These are phyloP conservation scores for Adrianichthys oophorus DNA, from an alignment of 2,797 vertebrate species.

Conservation along the genomic window DNA sequence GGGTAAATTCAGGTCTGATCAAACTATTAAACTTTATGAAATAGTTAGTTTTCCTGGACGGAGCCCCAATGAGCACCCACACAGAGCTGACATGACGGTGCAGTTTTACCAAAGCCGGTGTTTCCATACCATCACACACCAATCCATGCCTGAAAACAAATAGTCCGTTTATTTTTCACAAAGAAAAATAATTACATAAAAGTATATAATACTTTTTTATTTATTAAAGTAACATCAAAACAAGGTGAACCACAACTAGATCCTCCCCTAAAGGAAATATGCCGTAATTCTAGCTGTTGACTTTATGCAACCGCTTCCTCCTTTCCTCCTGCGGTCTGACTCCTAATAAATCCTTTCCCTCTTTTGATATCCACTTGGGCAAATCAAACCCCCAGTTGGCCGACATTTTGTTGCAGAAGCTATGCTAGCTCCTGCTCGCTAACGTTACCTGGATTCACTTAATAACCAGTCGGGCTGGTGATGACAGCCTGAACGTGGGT, in stretches of 20 bases:
- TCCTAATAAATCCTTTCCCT: slow-evolving; percentile 24
- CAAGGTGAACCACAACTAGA: slow-evolving; percentile 44
- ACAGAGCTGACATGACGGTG: slow-evolving; percentile 30
- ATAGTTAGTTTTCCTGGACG: not conserved
- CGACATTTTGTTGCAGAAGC: slow-evolving; percentile 81
- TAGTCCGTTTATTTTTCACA: slow-evolving; percentile 38
- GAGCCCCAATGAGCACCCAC: slow-evolving; percentile 1
- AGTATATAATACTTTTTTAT: not conserved
- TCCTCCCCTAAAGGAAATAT: slow-evolving; percentile 33
- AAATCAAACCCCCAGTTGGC: slow-evolving; percentile 66
- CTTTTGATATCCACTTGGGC: slow-evolving; percentile 48
- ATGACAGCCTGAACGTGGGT: slow-evolving; percentile 55
- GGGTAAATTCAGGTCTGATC: slow-evolving; percentile 11
- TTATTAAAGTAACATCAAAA: slow-evolving; percentile 37
- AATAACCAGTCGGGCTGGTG: slow-evolving; percentile 35
- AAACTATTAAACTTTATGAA: not conserved
- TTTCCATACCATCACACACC: slow-evolving; percentile 18
- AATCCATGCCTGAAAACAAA: slow-evolving; percentile 21
- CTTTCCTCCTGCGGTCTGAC: slow-evolving; percentile 7
- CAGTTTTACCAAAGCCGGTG: slow-evolving; percentile 9
- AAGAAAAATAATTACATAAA: not conserved
- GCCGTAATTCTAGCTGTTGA: slow-evolving; percentile 16
- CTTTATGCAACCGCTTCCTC: slow-evolving; percentile 1
- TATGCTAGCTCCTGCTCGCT: slow-evolving; percentile 64
- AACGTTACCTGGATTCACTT: slow-evolving; percentile 60